A percentile compares a stretch with the other conserved stretches of the same genome.
These are phyloP conservation scores for Lepisosteus oculatus DNA, from an alignment of 2,113 vertebrate species.

Conservation along the genomic window DNA sequence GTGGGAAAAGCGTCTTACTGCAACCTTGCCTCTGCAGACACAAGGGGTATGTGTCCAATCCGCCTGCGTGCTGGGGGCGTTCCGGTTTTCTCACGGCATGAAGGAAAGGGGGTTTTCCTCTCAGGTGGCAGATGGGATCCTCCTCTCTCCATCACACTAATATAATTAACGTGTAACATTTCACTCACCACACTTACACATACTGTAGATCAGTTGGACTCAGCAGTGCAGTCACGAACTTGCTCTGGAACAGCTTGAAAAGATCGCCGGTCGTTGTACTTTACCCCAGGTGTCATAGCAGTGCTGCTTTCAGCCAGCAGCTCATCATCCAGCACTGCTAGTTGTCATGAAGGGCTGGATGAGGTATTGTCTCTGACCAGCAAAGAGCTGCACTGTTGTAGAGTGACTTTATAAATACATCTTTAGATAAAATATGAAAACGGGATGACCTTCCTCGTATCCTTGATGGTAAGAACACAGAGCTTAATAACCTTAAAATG, in stretches of 20 bases:
- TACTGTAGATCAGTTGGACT: not conserved
- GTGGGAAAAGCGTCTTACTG: slow-evolving; percentile 97
- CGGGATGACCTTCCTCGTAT: too few species aligned
- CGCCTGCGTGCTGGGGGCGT: slow-evolving; percentile 35
- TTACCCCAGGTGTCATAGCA: slow-evolving; percentile 30
- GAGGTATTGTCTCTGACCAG: too few species aligned
- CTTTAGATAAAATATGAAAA: too few species aligned
- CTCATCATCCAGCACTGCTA: too few species aligned
- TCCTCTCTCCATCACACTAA: not conserved
- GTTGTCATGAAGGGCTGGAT: too few species aligned
- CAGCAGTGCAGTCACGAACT: not conserved
- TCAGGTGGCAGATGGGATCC: slow-evolving; percentile 14
- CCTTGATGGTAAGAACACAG: too few species aligned
- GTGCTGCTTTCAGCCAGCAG: not conserved
- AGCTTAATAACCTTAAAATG: too few species aligned
- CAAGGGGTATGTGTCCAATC: slow-evolving; percentile 85
- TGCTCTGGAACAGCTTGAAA: slow-evolving; percentile 2
- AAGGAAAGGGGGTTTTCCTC: not conserved
- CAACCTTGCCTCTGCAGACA: slow-evolving; percentile 80
- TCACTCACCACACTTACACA: not conserved
- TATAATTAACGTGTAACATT: not conserved
- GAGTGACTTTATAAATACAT: too few species aligned
- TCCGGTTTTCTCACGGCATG: not conserved
- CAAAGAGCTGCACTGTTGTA: too few species aligned
- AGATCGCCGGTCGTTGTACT: slow-evolving; percentile 20